Evolutionary conservation across 1,140 invertebrate species (phyloP).

Genomic region (Telenomus remus): DNA sequence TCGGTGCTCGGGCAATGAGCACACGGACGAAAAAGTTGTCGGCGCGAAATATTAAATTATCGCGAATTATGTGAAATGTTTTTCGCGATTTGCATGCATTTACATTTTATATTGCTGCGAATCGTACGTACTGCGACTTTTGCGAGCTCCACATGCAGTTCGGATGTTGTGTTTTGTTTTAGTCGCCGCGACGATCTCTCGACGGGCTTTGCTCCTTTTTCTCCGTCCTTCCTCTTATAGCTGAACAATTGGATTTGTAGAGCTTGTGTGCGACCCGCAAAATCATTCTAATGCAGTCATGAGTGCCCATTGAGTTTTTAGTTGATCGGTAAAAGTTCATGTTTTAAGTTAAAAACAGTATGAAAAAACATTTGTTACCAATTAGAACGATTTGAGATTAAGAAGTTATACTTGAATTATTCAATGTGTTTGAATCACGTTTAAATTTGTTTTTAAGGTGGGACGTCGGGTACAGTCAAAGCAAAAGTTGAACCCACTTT

Average conservation of each 20-base stretch:
- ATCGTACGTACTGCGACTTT: background rate
- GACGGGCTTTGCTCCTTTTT: background rate
- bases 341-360: too few relatives aligned
- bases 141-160: background rate
- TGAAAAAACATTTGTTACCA: too few relatives aligned
- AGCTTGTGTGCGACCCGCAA: slow-evolving; percentile 2
- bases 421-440: too few relatives aligned
- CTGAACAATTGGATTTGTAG: slow-evolving; percentile 10
- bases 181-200: too few relatives aligned
- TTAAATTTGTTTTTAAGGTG: too few relatives aligned
- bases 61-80: slow-evolving; percentile 21
- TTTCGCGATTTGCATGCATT: slow-evolving; percentile 23
- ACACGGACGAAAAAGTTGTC: slow-evolving; percentile 12
- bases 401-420: too few relatives aligned
- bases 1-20: background rate
- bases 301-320: too few relatives aligned
- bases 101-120: slow-evolving; percentile 19
- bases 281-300: slow-evolving; percentile 1
- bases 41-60: slow-evolving; percentile 13
- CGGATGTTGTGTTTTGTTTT: background rate
- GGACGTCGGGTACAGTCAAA: too few relatives aligned
- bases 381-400: too few relatives aligned
- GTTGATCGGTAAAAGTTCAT: too few relatives aligned
- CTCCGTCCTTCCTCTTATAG: background rate
- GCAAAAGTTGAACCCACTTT: too few relatives aligned